Conservation (phyloP, 2,888 invertebrate genomes). For the Gerris lacustris region DNA sequence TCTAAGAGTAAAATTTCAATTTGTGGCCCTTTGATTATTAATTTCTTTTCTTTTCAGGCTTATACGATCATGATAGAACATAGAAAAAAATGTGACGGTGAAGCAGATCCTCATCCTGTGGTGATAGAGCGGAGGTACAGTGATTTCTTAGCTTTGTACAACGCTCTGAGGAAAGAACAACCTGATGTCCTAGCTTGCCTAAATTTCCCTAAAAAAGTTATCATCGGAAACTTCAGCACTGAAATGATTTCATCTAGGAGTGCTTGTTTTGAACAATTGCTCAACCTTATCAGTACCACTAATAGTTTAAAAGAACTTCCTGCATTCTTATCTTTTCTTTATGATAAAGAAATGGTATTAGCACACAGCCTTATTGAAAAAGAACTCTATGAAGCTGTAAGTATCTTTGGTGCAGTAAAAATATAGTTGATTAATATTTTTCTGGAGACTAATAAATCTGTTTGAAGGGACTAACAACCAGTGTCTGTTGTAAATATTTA, state of each 20-base stretch:
- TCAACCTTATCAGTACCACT: conserved; percentile 46
- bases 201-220: conserved; percentile 55
- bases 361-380: conserved; percentile 48
- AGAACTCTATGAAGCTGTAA: conserved; percentile 43
- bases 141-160: conserved; percentile 54
- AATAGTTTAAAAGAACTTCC: conserved; percentile 46
- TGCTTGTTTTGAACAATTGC: conserved; percentile 50
- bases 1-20: not conserved
- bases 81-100: not conserved
- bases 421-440: too few species aligned
- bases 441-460: too few species aligned
- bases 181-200: conserved; percentile 42
- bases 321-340: conserved; percentile 50
- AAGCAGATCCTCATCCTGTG: conserved; percentile 36
- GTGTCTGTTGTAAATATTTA: too few species aligned
- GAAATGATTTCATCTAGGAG: conserved; percentile 52
- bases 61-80: not conserved
- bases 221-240: conserved; percentile 58
- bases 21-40: not conserved
- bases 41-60: not conserved
- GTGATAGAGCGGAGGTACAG: conserved; percentile 59
- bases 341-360: conserved; percentile 49
- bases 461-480: too few species aligned
- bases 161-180: conserved; percentile 47
- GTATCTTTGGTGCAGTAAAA: not conserved